Evolutionary conservation across 2,797 vertebrate genomes (phyloP).

Genomic region (Scomberomorus guttatus): DNA sequence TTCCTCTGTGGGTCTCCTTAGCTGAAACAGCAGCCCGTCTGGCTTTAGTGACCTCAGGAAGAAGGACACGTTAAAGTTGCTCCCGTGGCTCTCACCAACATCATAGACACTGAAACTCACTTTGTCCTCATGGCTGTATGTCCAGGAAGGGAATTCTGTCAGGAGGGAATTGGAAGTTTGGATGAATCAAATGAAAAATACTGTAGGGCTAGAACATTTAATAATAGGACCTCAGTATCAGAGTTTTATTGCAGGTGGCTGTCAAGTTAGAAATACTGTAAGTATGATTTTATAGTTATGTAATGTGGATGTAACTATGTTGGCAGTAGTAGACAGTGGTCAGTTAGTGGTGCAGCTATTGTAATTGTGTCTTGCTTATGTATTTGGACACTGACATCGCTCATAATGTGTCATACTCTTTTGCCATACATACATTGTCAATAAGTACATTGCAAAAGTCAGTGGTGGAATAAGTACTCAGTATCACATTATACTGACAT

Average conservation of each 20-base stretch:
- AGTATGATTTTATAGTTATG: not conserved
- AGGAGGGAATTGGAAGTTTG: slow-evolving; percentile 14
- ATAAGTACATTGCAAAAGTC: no score
- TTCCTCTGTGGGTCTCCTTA: slow-evolving; percentile 72
- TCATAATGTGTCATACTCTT: no score
- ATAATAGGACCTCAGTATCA: not conserved
- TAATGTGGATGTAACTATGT: not conserved
- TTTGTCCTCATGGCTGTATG: slow-evolving; percentile 88
- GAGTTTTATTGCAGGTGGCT: not conserved
- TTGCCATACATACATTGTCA: no score
- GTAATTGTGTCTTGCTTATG: not conserved
- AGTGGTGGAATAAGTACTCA: no score
- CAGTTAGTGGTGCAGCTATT: not conserved
- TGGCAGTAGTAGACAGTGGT: not conserved
- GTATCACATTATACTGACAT: no score
- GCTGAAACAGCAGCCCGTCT: slow-evolving; percentile 89
- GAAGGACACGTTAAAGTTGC: slow-evolving; percentile 90
- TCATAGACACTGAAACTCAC: slow-evolving; percentile 86
- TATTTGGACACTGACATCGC: not conserved
- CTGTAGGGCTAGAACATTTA: not conserved
- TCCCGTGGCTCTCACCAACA: slow-evolving; percentile 75
- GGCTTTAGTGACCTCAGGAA: slow-evolving; percentile 89
- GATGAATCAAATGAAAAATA: slow-evolving; percentile 14
- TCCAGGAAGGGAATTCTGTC: slow-evolving; percentile 90
- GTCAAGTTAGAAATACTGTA: not conserved